Percentiles rank a stretch among this genome's conserved stretches.
Conservation (phyloP, 1,140 invertebrate species). For the Druon quercuslanigerum region DNA sequence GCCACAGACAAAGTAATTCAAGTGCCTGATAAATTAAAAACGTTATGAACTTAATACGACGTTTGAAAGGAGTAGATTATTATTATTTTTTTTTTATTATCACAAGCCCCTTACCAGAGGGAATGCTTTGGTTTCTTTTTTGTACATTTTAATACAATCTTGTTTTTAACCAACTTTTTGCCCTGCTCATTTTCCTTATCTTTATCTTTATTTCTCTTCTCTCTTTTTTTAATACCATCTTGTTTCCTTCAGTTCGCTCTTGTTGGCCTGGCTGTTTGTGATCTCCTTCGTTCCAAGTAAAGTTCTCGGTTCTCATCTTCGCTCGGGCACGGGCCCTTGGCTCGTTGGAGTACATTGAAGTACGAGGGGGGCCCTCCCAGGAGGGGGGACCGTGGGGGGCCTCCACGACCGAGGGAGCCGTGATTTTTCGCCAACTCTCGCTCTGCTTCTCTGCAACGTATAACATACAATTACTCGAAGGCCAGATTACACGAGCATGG, state of each 20-base stretch:
- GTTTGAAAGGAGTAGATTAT: no score
- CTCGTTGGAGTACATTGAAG: slow-evolving; percentile 9
- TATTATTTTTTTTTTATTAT: no score
- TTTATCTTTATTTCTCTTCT: neutral
- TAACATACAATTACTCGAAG: slow-evolving; percentile 73
- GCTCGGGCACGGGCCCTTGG: slow-evolving; percentile 30
- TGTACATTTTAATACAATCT: neutral
- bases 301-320: slow-evolving; percentile 24
- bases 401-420: slow-evolving; percentile 58
- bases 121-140: neutral
- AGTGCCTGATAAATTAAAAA: no score
- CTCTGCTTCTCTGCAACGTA: slow-evolving; percentile 55
- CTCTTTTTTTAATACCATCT: slow-evolving; percentile 28
- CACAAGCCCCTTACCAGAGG: no score
- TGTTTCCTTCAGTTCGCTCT: slow-evolving; percentile 29
- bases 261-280: neutral
- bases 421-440: slow-evolving; percentile 68
- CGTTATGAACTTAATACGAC: no score
- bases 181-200: neutral
- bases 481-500: slow-evolving; percentile 72
- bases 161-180: neutral
- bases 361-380: slow-evolving; percentile 35
- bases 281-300: slow-evolving; percentile 4
- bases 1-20: no score
- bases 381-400: slow-evolving; percentile 10